phyloP scores from a whole-genome alignment of 1,140 invertebrate species.

The Tigriopus japonicus region DNA sequence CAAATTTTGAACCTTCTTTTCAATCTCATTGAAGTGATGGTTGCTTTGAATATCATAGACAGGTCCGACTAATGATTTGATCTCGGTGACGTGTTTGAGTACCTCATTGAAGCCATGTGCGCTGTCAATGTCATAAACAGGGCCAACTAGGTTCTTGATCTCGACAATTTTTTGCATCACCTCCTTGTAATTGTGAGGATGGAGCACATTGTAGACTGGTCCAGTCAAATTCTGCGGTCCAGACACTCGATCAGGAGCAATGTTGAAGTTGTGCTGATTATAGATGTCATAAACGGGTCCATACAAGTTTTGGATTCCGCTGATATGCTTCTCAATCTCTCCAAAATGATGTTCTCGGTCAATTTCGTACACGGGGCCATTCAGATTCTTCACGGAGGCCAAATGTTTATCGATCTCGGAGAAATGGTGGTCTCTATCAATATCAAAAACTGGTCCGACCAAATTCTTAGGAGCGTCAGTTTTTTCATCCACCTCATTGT shows the following conservation, averaged over 20 bases:
- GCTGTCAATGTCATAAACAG: constrained; percentile 10
- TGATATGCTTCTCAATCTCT: constrained; percentile 5
- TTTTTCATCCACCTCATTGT: neutral
- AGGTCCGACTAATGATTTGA: constrained; percentile 6
- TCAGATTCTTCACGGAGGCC: neutral
- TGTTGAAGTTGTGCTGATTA: constrained; percentile 3
- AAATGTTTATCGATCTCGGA: constrained; percentile 4
- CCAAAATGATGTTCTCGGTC: constrained; percentile 8
- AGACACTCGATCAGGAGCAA: neutral
- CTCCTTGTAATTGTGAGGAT: constrained; percentile 2
- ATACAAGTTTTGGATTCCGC: constrained; percentile 5
- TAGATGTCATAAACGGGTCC: constrained; percentile 10
- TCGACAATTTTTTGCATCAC: constrained; percentile 1
- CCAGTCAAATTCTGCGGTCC: constrained; percentile 4
- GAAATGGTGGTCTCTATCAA: constrained; percentile 9
- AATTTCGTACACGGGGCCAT: constrained; percentile 6
- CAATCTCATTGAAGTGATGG: constrained; percentile 10
- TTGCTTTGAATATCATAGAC: constrained; percentile 8
- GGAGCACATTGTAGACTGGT: constrained; percentile 8
- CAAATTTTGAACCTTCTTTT: neutral
- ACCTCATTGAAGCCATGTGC: constrained; percentile 7
- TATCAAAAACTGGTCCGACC: constrained; percentile 1
- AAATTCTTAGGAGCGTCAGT: neutral
- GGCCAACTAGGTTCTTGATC: neutral
- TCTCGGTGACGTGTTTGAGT: neutral